Conservation (phyloP, 2,888 invertebrate species). For the Parapristionchus giblindavisi region DNA sequence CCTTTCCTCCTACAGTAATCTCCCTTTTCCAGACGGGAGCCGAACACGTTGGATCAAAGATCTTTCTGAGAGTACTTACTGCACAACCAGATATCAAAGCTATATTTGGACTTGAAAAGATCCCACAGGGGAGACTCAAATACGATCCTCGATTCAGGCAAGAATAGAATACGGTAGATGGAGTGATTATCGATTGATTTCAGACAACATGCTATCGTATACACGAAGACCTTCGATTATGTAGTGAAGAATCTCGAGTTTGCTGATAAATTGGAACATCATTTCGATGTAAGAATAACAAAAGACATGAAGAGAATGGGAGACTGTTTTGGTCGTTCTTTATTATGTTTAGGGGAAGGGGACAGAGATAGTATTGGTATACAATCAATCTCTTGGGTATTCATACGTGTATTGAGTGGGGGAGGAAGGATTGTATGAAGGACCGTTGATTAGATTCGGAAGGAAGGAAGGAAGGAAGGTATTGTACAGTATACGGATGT, state of each 20-base stretch:
- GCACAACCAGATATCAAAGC: conserved; percentile 63
- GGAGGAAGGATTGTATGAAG: too few relatives aligned
- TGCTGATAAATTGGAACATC: conserved; percentile 62
- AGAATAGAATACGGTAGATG: background rate
- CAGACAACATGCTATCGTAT: conserved; percentile 54
- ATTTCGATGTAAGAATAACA: conserved; percentile 60
- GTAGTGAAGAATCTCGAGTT: conserved; percentile 64
- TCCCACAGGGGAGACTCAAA: conserved; percentile 61
- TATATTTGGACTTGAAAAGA: conserved; percentile 56
- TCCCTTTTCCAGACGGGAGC: conserved; percentile 60
- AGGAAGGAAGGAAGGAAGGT: too few relatives aligned
- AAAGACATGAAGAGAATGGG: too few relatives aligned
- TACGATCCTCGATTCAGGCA: conserved; percentile 59
- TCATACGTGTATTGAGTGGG: too few relatives aligned
- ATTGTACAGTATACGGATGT: too few relatives aligned
- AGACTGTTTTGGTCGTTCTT: too few relatives aligned
- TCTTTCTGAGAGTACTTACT: conserved; percentile 65
- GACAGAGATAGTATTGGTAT: too few relatives aligned
- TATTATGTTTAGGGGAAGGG: too few relatives aligned
- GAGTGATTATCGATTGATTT: conserved; percentile 34
- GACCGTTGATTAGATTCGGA: too few relatives aligned
- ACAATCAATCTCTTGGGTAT: too few relatives aligned
- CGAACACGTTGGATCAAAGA: conserved; percentile 65
- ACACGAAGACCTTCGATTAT: conserved; percentile 64
- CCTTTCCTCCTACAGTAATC: too few relatives aligned